phyloP scores from a whole-genome alignment of 2,888 invertebrate species.

The Polydrusus tereticollis region DNA sequence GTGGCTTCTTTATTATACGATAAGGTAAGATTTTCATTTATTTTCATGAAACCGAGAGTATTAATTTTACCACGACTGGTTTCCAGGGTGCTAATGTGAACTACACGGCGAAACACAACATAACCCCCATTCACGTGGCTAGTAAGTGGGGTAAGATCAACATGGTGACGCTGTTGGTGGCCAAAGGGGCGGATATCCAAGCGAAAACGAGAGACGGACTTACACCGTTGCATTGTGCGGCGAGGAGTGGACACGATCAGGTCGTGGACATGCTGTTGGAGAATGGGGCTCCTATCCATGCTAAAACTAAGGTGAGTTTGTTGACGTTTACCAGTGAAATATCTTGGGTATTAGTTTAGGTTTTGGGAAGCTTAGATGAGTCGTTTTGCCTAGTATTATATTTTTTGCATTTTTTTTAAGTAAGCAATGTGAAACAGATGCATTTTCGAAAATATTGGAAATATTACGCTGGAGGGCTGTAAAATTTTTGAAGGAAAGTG shows the following conservation, averaged over 20 bases:
- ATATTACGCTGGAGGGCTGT: too few relatives aligned
- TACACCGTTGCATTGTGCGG: constrained; percentile 97
- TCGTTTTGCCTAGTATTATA: too few relatives aligned
- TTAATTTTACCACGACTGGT: too few relatives aligned
- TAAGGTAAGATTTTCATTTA: constrained; percentile 64
- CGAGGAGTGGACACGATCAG: constrained; percentile 94
- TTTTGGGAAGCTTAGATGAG: too few relatives aligned
- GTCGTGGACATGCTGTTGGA: constrained; percentile 92
- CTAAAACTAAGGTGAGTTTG: constrained; percentile 88
- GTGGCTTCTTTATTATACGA: constrained; percentile 78
- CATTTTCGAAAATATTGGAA: too few relatives aligned
- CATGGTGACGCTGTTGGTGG: constrained; percentile 90
- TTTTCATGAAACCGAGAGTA: too few relatives aligned
- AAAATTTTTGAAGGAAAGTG: too few relatives aligned
- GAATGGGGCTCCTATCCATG: constrained; percentile 91
- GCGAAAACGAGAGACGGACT: constrained; percentile 94
- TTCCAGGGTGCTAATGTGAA: constrained; percentile 91
- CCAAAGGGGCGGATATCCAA: constrained; percentile 92
- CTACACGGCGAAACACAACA: constrained; percentile 96
- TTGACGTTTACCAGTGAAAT: neutral
- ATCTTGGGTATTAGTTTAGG: too few relatives aligned
- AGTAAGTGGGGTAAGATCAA: constrained; percentile 98
- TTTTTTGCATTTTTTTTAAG: too few relatives aligned
- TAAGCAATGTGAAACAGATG: too few relatives aligned
- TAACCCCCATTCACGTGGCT: constrained; percentile 98